Percentiles rank a stretch among this genome's conserved stretches.
These are phyloP conservation scores for Cylindroiulus punctatus DNA, from an alignment of 2,888 invertebrate genomes.

Conservation along the genomic window DNA sequence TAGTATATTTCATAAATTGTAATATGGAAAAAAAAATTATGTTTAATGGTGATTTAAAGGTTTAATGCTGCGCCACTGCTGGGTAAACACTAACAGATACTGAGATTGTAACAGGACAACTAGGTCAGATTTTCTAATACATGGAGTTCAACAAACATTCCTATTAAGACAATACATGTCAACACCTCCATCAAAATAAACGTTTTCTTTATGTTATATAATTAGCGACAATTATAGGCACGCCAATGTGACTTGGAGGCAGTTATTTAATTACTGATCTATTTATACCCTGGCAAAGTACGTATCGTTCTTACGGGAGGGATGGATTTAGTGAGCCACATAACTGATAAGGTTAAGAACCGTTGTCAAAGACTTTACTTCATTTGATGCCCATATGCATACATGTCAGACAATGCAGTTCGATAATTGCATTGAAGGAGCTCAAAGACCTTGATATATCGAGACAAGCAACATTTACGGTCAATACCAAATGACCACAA, in stretches of 20 bases:
- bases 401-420: background rate
- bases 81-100: too few species aligned
- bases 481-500: background rate
- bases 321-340: background rate
- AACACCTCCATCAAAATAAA: background rate
- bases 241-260: background rate
- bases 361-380: background rate
- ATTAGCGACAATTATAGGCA: conserved; percentile 10
- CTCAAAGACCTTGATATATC: conserved; percentile 1
- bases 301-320: background rate
- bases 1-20: too few species aligned
- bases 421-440: background rate
- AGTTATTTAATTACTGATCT: too few species aligned
- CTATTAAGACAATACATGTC: background rate
- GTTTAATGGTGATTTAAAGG: too few species aligned
- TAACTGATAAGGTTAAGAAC: conserved; percentile 26
- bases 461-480: background rate
- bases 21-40: background rate
- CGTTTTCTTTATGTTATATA: conserved; percentile 16
- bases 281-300: too few species aligned
- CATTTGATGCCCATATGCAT: background rate
- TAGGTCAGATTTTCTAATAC: background rate
- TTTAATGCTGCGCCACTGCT: too few species aligned
- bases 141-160: conserved; percentile 10
- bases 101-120: too few species aligned